Evolutionary conservation across 1,140 invertebrate species (phyloP).

Genomic region (Heterodera carotae): DNA sequence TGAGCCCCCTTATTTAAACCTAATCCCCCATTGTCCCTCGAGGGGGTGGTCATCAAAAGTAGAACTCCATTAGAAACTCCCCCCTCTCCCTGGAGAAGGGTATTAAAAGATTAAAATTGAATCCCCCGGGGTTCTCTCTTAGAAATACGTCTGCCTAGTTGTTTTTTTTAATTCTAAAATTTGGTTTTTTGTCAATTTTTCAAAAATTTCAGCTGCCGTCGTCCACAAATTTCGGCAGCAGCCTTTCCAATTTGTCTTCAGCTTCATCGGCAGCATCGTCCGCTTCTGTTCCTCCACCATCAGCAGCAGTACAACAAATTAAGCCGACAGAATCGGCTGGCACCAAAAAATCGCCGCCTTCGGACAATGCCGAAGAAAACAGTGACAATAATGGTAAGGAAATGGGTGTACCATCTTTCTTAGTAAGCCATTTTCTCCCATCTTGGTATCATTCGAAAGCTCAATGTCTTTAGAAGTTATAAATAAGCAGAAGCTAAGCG

Average conservation of each 20-base stretch:
- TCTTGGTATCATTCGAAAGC: too few species aligned
- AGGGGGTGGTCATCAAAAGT: too few species aligned
- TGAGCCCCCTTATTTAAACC: too few species aligned
- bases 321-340: neutral
- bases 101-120: too few species aligned
- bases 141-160: too few species aligned
- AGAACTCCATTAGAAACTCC: too few species aligned
- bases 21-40: too few species aligned
- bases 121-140: too few species aligned
- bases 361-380: neutral
- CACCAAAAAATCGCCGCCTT: neutral
- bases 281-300: neutral
- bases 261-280: neutral
- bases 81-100: too few species aligned
- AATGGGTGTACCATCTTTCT: neutral
- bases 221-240: neutral
- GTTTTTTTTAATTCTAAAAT: too few species aligned
- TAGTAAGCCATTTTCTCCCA: neutral
- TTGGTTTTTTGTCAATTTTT: neutral
- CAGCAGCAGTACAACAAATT: neutral
- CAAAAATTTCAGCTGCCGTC: neutral
- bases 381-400: neutral
- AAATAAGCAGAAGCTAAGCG: too few species aligned
- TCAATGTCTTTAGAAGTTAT: too few species aligned
- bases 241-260: neutral